Base-by-base conservation (phyloP, 2,888 invertebrate species). In the Physocephala rufipes region DNA sequence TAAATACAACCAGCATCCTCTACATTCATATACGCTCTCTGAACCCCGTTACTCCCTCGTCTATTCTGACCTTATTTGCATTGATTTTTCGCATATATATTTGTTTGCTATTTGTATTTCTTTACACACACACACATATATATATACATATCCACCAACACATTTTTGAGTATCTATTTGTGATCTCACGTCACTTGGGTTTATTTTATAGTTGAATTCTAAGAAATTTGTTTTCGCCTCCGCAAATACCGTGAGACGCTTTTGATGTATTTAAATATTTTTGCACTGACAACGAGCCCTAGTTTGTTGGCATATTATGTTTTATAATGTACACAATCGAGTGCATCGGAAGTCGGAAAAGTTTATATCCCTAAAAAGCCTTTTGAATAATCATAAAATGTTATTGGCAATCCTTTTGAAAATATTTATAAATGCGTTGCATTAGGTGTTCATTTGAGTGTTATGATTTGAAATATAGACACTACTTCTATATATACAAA, bases 141-240 rank as follows among this genome's bases (percentile, higher is more conserved):
- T 45, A 28, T 30, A 43, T 21, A 62, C 62, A 63, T 45, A 43
- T 12, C 2, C 19, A 3, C 47, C n/a, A 43, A 65, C 65, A 51
- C 24, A 1, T 0, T 47, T 47, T 47, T 26, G 26, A 15, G 45
- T 26, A 43, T 43, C 45, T 45, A 19, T 65, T 51, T 51, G 47
- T 26, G 47, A 63, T 16, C 63, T 63, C 26, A 65, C 19, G 51
- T 51, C 13, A 51, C 49, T 51, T 51, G n/a, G 36, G 30, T 65
- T 65, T 49, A 65, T 51, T 28, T 19, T 36, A 4, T 21, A 30
- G 51, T 65, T 49, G 28, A 30, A n/a, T 28, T 65, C 51, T 51
- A 51, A 21, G 47, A 64, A 64, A 64, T 47, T 64, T 64, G 49
- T 49, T 47, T 64, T 7, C n/a, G 30, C 45, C 21, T 36, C 45